phyloP scores from a whole-genome alignment of 2,113 vertebrate genomes.

The Dendrocopos noguchii region DNA sequence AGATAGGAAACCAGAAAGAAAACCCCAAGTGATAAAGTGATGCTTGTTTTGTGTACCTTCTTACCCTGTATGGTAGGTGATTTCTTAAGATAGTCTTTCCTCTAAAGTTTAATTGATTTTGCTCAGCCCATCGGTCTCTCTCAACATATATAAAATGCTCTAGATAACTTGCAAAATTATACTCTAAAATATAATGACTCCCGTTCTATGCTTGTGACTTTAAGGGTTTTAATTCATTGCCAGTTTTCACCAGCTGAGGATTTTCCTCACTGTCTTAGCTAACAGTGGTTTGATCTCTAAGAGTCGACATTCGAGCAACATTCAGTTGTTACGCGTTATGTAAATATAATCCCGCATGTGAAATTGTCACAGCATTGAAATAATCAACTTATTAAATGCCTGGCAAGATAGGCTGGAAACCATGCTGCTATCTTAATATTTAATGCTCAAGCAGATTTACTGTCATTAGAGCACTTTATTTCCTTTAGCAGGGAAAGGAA shows the following conservation, averaged over 20 bases:
- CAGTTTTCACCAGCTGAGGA: not conserved
- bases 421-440: not conserved
- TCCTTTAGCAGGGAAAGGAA: not conserved
- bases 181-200: slow-evolving; percentile 20
- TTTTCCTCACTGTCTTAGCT: slow-evolving; percentile 3
- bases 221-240: slow-evolving; percentile 4
- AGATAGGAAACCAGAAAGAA: not conserved
- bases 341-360: not conserved
- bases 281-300: not conserved
- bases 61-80: not conserved
- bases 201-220: not conserved
- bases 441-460: not conserved
- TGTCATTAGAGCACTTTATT: not conserved
- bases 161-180: not conserved
- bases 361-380: slow-evolving; percentile 1
- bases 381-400: not conserved
- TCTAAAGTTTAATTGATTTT: slow-evolving; percentile 48
- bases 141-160: slow-evolving; percentile 35
- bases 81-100: slow-evolving; percentile 13
- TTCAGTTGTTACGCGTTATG: not conserved
- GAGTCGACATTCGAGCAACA: not conserved
- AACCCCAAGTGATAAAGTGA: not conserved
- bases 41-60: not conserved
- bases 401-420: not conserved
- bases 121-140: slow-evolving; percentile 9